Percentiles rank a stretch among this genome's conserved stretches.
These are phyloP conservation scores for Aplidium turbinatum DNA, from an alignment of 23 tunicate species.

Conservation along the genomic window DNA sequence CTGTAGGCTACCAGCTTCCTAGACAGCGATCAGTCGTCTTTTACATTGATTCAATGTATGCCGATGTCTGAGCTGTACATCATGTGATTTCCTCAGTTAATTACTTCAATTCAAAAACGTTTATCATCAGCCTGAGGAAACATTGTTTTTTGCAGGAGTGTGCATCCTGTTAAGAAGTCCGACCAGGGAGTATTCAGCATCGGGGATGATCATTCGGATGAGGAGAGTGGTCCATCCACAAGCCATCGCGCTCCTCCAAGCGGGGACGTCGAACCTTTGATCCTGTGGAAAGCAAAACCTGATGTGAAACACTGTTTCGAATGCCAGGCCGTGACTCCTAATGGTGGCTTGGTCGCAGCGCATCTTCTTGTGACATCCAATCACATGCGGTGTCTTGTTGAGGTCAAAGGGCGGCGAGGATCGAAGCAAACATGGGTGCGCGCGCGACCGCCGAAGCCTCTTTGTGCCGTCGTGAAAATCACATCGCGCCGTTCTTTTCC, in stretches of 20 bases:
- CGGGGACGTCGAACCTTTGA: constrained; percentile 26
- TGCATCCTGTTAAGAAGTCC: not conserved
- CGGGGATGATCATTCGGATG: constrained; percentile 68
- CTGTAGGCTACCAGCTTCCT: too few relatives aligned
- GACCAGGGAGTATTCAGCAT: constrained; percentile 67
- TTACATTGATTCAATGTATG: too few relatives aligned
- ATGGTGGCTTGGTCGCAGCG: constrained; percentile 38
- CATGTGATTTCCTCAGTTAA: too few relatives aligned
- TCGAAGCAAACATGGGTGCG: constrained; percentile 44
- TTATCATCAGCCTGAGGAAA: too few relatives aligned
- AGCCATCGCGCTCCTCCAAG: not conserved
- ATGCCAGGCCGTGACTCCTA: constrained; percentile 46
- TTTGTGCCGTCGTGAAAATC: constrained; percentile 65
- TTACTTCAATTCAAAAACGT: too few relatives aligned
- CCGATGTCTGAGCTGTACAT: too few relatives aligned
- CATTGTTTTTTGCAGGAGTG: too few relatives aligned
- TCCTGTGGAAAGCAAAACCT: constrained; percentile 35
- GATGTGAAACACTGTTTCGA: constrained; percentile 62
- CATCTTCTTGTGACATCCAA: constrained; percentile 38
- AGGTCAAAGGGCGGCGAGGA: constrained; percentile 39
- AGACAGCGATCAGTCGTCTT: too few relatives aligned
- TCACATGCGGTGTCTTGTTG: constrained; percentile 61
- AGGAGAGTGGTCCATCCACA: constrained; percentile 4
- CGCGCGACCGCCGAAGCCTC: constrained; percentile 29
- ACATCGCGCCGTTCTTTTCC: constrained; percentile 77